These are phyloP conservation scores for Heliconius hewitsoni DNA, from an alignment of 1,140 invertebrate species.

Conservation along the genomic window DNA sequence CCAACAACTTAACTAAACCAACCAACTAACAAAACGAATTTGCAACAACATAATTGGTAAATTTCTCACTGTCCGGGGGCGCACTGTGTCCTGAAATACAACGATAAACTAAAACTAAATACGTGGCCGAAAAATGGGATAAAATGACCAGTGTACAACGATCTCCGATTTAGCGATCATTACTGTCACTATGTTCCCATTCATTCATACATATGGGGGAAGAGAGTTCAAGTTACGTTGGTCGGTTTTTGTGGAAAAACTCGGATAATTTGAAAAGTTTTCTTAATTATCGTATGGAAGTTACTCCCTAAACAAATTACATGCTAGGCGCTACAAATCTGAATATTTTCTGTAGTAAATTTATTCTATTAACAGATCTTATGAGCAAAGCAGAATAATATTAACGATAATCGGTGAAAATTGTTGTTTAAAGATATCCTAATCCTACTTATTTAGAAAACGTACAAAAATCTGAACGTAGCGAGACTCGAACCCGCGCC, in stretches of 20 bases:
- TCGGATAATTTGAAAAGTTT: slow-evolving; percentile 76
- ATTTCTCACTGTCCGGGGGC: slow-evolving; percentile 73
- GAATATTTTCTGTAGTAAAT: slow-evolving; percentile 13
- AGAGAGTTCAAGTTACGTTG: slow-evolving; percentile 47
- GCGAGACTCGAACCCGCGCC: too few relatives aligned
- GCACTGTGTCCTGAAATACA: slow-evolving; percentile 59
- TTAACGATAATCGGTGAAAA: not conserved
- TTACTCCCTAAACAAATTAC: slow-evolving; percentile 74
- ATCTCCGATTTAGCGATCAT: slow-evolving; percentile 46
- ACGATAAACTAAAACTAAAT: slow-evolving; percentile 74
- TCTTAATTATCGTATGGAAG: slow-evolving; percentile 72
- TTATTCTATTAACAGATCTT: not conserved
- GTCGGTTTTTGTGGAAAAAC: slow-evolving; percentile 64
- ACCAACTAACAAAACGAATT: slow-evolving; percentile 68
- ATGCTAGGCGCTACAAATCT: slow-evolving; percentile 50
- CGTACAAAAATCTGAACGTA: too few relatives aligned
- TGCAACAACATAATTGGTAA: slow-evolving; percentile 69
- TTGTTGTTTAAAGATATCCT: not conserved
- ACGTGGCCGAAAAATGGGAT: slow-evolving; percentile 72
- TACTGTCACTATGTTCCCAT: slow-evolving; percentile 31
- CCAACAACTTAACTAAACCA: slow-evolving; percentile 11
- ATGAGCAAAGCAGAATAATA: not conserved
- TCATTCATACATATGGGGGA: slow-evolving; percentile 42
- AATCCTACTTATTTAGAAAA: too few relatives aligned
- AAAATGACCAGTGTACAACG: slow-evolving; percentile 48